phyloP scores from a whole-genome alignment of 2,797 vertebrate genomes.

The Merluccius polli region DNA sequence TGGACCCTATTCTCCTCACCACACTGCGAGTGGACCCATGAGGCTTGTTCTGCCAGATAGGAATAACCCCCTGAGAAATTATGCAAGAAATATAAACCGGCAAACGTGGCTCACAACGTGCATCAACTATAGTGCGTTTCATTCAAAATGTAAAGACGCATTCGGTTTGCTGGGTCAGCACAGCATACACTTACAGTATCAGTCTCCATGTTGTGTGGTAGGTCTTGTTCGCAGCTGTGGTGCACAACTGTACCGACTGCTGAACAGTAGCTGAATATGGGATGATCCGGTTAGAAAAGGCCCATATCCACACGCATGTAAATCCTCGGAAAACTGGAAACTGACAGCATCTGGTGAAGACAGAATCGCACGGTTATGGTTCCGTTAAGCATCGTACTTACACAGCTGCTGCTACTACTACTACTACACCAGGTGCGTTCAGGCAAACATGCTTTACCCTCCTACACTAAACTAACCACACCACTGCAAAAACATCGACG shows the following conservation, averaged over 20 bases:
- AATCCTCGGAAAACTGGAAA: conserved; percentile 28
- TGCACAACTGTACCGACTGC: conserved; percentile 32
- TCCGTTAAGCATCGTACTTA: neutral
- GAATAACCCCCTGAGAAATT: conserved; percentile 78
- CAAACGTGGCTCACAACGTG: neutral
- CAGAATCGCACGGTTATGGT: neutral
- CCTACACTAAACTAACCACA: no score
- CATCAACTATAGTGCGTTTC: neutral
- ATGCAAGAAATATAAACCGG: conserved; percentile 2
- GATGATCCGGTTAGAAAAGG: conserved; percentile 41
- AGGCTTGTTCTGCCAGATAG: conserved; percentile 98
- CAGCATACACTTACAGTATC: conserved; percentile 67
- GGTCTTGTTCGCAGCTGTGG: conserved; percentile 32
- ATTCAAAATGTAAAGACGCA: neutral
- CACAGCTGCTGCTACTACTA: no score
- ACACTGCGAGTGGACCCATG: conserved; percentile 92
- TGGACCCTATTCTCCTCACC: conserved; percentile 95
- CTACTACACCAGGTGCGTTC: neutral
- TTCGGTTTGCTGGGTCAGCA: neutral
- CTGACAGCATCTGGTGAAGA: conserved; percentile 40
- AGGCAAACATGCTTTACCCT: neutral
- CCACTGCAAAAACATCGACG: neutral
- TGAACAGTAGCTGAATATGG: conserved; percentile 27
- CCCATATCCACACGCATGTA: conserved; percentile 44
- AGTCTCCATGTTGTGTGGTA: conserved; percentile 74